Base-by-base conservation (phyloP, 2,113 vertebrate genomes). In the Atherinomorus stipes region DNA sequence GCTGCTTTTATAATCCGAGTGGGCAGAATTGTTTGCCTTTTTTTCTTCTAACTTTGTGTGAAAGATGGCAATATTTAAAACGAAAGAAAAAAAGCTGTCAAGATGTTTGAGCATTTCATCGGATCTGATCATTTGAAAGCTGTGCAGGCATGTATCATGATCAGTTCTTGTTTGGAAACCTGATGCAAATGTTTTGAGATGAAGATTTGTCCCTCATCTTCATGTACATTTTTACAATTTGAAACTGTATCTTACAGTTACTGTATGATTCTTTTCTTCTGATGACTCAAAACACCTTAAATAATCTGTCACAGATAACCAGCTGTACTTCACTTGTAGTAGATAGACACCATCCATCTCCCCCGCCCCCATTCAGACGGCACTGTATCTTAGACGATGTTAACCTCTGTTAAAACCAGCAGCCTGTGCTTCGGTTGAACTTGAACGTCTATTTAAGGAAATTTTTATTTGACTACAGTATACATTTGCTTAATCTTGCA, bases 401-500 rank as follows among this genome's bases (percentile, higher is more conserved):
- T 85, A 92, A 93, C 88, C 82, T 94, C 91, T 93, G 93, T 92
- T 92, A 78, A 90, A 92, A 92, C 92, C 94, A 94, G 89, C 94
- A 94, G 86, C 91, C 92, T 91, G 91, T 90, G 91, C 75, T 94
- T 95, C 91, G 92, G 89, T 92, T 91, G 93, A 91, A 93, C 90
- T 93, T 92, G 92, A 95, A 92, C 74, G 84, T 95, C 94, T 94
- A 95, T 93, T 93, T 93, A 94, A 90, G 74, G 86, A 90, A 83
- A 88, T 83, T 62, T 70, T 93, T 93, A 88, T 94, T 95, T 92
- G 78, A 92, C 89, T 72, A 89, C 87, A 92, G 88, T 94, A 93
- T 91, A 91, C 89, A 90, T 95, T 95, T 92, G 92, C 94, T 94
- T 94, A 92, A 94, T 94, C 93, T 96, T 95, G 93, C 95, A 94